Base-by-base conservation (phyloP, 1,140 invertebrate species). In the Diplogasteroides magnus region DNA sequence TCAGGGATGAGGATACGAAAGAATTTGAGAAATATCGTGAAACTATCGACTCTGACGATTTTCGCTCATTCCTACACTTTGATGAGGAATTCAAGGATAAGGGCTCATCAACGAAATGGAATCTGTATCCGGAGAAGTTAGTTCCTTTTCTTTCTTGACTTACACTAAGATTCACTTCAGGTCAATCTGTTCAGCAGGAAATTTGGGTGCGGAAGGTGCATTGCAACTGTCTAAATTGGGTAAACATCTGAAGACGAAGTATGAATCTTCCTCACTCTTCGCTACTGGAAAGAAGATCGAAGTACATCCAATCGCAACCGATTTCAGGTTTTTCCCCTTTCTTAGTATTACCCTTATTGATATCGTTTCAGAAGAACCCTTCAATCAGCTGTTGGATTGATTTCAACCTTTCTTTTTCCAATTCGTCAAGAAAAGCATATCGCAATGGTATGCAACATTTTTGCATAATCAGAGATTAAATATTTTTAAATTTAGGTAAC, bases 191-290 rank as follows among this genome's bases (percentile, higher is more conserved):
- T n/a, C 28, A 0, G 26, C 67, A 32, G 69, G 64, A 23, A 57
- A 70, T 57, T 48, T 71, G 58, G 67, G 57, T 11, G 69, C 69
- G 1, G 69, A 71, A 56, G 69, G 69, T 27, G 57, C 69, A 14
- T 27, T 71, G 1, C 64, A 62, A 57, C 61, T 48, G 48, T 15
- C 61, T 6, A 56, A 19, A 60, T 58, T 71, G 19, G 64, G 64
- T 25, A 62, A 71, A 15, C 66, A 48, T 23, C 57, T 71, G 56
- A 67, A 60, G 48, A n/a, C 28, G 2, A 31, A 48, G 3, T 71
- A 61, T 64, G 23, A 19, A 11, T 14, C 3, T 67, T 23, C 48
- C 3, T 6, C 13, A 13, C 61, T 68, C 19, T 55, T 67, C 64
- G 59, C 64, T 55, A 27, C 31, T 63, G 14, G 61, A 64, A 64